These are phyloP conservation scores for Eudasyphora cyanicolor DNA, from an alignment of 2,888 invertebrate species.

Conservation along the genomic window DNA sequence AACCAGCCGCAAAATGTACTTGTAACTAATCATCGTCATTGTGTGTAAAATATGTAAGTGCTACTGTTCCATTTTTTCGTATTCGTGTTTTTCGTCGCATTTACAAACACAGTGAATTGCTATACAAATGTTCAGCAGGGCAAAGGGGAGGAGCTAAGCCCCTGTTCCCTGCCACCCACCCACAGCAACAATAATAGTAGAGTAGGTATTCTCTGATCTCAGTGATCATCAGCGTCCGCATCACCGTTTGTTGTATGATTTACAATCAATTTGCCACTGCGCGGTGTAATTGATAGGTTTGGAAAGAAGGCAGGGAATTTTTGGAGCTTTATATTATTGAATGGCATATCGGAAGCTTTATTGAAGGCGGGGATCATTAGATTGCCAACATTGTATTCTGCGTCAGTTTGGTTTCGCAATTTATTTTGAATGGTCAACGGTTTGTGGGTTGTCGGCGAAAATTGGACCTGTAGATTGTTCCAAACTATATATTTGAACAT, in stretches of 20 bases:
- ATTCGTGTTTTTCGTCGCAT: not conserved
- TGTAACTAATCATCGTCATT: constrained; percentile 25
- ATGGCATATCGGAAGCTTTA: too few relatives aligned
- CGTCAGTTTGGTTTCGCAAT: too few relatives aligned
- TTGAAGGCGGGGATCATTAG: too few relatives aligned
- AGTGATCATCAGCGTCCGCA: not conserved
- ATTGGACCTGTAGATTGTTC: too few relatives aligned
- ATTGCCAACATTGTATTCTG: too few relatives aligned
- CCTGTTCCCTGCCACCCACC: not conserved
- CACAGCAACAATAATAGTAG: not conserved
- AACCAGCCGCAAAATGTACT: constrained; percentile 28
- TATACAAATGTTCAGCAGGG: not conserved
- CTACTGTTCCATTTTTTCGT: constrained; percentile 16
- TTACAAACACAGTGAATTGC: not conserved
- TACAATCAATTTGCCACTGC: not conserved
- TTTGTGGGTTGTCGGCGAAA: too few relatives aligned
- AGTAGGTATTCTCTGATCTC: not conserved
- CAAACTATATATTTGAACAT: too few relatives aligned
- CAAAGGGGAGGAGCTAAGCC: not conserved
- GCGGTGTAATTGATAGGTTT: not conserved
- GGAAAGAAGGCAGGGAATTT: too few relatives aligned
- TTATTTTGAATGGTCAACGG: too few relatives aligned
- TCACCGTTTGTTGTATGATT: not conserved
- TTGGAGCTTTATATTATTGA: not conserved
- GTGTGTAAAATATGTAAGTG: constrained; percentile 27